Percentiles rank a stretch among this genome's conserved stretches.
Conservation (phyloP, 2,113 vertebrate genomes). For the Oreocharis arfaki region DNA sequence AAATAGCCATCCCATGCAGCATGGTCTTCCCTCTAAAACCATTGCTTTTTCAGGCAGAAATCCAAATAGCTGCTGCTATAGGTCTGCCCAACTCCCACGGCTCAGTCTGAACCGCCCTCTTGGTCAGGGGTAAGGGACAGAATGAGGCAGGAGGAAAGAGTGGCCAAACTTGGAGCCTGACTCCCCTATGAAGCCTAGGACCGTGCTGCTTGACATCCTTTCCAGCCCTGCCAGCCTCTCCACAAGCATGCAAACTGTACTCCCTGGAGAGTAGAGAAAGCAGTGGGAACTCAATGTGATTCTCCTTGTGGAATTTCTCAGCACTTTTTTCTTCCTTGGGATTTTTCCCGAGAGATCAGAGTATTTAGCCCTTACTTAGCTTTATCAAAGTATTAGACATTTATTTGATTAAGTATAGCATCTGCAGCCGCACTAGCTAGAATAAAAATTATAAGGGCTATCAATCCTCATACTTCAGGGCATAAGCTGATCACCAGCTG, state of each 20-base stretch:
- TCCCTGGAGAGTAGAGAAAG: conserved; percentile 42
- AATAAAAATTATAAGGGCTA: conserved; percentile 66
- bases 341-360: conserved; percentile 29
- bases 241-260: conserved; percentile 3
- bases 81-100: neutral
- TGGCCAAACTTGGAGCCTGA: neutral
- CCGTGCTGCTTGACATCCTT: neutral
- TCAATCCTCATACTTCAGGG: conserved; percentile 69
- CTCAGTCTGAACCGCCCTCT: neutral
- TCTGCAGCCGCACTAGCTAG: conserved; percentile 50
- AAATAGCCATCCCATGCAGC: neutral
- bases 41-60: neutral
- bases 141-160: neutral
- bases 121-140: neutral
- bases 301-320: conserved; percentile 60
- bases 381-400: conserved; percentile 61
- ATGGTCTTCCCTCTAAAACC: neutral
- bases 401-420: conserved; percentile 64
- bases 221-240: conserved; percentile 35
- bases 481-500: conserved; percentile 66
- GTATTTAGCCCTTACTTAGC: conserved; percentile 58
- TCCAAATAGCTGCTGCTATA: neutral
- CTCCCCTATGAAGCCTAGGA: neutral
- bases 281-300: conserved; percentile 47
- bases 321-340: conserved; percentile 35